Evolutionary conservation across 2,797 vertebrate species (phyloP).

Genomic region (Bradypodion ventrale): DNA sequence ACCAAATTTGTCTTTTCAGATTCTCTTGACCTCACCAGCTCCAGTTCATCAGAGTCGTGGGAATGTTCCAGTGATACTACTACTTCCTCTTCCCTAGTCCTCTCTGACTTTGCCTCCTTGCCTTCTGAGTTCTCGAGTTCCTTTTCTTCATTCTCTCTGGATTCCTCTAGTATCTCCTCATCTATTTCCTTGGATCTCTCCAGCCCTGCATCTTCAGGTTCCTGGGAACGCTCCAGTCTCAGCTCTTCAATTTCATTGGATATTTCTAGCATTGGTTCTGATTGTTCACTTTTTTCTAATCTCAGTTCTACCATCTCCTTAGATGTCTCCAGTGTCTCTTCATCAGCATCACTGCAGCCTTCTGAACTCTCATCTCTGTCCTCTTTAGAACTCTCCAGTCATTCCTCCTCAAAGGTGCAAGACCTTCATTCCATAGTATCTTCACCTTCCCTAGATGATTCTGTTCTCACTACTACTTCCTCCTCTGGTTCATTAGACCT

Average conservation of each 20-base stretch:
- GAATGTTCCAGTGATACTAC: constrained; percentile 52
- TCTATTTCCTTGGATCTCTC: constrained; percentile 66
- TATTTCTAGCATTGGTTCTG: constrained; percentile 59
- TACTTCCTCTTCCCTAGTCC: constrained; percentile 63
- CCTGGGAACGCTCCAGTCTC: constrained; percentile 42
- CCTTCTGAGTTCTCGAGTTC: constrained; percentile 26
- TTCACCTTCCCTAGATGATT: constrained; percentile 30
- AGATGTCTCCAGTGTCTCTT: constrained; percentile 62
- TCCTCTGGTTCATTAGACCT: constrained; percentile 63
- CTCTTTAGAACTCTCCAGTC: constrained; percentile 39
- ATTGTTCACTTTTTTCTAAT: constrained; percentile 54
- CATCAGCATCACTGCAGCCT: constrained; percentile 31
- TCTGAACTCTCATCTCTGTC: constrained; percentile 32
- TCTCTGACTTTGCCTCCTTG: constrained; percentile 51
- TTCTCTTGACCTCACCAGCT: constrained; percentile 64
- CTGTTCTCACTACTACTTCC: constrained; percentile 51
- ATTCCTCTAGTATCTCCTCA: constrained; percentile 63
- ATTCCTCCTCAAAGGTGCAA: constrained; percentile 43
- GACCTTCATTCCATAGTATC: constrained; percentile 46
- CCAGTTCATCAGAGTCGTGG: constrained; percentile 55
- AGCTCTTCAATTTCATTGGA: constrained; percentile 67
- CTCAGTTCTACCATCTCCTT: constrained; percentile 54
- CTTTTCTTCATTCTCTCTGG: constrained; percentile 61
- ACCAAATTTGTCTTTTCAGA: constrained; percentile 68
- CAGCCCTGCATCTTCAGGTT: constrained; percentile 57